A percentile compares a stretch with the other conserved stretches of the same genome.
Conservation (phyloP, 1,140 invertebrate species). For the Trissolcus basalis region DNA sequence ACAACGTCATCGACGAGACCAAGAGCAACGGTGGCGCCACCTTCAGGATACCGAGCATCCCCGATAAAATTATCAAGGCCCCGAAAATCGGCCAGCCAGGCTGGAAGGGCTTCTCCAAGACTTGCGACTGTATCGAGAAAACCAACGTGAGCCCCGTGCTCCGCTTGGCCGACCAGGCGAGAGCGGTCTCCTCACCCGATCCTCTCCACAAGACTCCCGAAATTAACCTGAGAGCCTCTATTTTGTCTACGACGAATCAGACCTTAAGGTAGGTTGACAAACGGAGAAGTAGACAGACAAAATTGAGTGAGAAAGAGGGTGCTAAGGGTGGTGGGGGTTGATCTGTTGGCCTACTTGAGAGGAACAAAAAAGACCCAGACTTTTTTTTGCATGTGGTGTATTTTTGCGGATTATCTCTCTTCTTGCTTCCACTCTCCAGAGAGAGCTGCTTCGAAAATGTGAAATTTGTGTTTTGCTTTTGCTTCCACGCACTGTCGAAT, state of each 20-base stretch:
- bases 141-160: slow-evolving; percentile 69
- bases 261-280: slow-evolving; percentile 72
- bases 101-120: slow-evolving; percentile 72
- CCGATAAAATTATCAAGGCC: slow-evolving; percentile 45
- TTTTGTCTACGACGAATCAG: slow-evolving; percentile 68
- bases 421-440: too few species aligned
- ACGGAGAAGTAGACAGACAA: neutral
- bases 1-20: slow-evolving; percentile 14
- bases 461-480: too few species aligned
- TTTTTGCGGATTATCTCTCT: too few species aligned
- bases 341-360: too few species aligned
- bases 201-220: slow-evolving; percentile 74
- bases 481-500: too few species aligned
- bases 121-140: slow-evolving; percentile 72
- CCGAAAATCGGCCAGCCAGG: slow-evolving; percentile 66
- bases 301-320: slow-evolving; percentile 1
- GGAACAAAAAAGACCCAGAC: too few species aligned
- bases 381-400: too few species aligned
- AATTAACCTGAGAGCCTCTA: slow-evolving; percentile 68
- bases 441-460: too few species aligned
- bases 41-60: slow-evolving; percentile 67
- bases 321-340: neutral
- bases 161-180: slow-evolving; percentile 70
- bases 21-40: slow-evolving; percentile 44
- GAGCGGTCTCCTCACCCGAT: slow-evolving; percentile 77